Evolutionary conservation across 2,113 vertebrate species (phyloP).

Genomic region (Hystrix brachyura): DNA sequence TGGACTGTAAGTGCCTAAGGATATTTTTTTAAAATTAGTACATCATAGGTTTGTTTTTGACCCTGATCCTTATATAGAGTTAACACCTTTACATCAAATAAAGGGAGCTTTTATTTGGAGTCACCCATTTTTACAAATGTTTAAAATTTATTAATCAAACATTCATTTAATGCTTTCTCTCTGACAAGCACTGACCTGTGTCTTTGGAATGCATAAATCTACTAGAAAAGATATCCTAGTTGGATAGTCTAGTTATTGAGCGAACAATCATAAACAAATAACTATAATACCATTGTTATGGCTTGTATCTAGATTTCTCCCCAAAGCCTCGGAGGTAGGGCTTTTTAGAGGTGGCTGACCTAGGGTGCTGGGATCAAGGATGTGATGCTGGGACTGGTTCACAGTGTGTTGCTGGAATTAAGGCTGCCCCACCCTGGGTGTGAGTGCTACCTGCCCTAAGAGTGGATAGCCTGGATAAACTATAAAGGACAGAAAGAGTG

Average conservation of each 20-base stretch:
- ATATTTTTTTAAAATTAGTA: constrained; percentile 53
- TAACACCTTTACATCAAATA: constrained; percentile 56
- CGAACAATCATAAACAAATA: not conserved
- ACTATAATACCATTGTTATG: not conserved
- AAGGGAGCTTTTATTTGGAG: not conserved
- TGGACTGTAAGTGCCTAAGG: constrained; percentile 12
- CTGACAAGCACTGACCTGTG: not conserved
- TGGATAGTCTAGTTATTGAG: not conserved
- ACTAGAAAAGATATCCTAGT: not conserved
- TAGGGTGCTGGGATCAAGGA: too few species aligned
- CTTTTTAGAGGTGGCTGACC: too few species aligned
- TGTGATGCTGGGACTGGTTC: too few species aligned
- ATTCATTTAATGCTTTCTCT: constrained; percentile 7
- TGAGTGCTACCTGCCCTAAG: too few species aligned
- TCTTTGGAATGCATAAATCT: not conserved
- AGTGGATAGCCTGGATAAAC: too few species aligned
- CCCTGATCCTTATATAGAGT: constrained; percentile 3
- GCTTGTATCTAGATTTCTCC: too few species aligned
- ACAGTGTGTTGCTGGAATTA: too few species aligned
- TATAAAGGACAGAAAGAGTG: too few species aligned
- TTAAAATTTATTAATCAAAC: constrained; percentile 24
- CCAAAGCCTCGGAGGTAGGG: too few species aligned
- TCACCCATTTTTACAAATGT: not conserved
- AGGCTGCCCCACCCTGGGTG: too few species aligned
- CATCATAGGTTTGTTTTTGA: constrained; percentile 46